These are phyloP conservation scores for Addax nasomaculatus DNA, from an alignment of 2,113 vertebrate genomes.

Conservation along the genomic window DNA sequence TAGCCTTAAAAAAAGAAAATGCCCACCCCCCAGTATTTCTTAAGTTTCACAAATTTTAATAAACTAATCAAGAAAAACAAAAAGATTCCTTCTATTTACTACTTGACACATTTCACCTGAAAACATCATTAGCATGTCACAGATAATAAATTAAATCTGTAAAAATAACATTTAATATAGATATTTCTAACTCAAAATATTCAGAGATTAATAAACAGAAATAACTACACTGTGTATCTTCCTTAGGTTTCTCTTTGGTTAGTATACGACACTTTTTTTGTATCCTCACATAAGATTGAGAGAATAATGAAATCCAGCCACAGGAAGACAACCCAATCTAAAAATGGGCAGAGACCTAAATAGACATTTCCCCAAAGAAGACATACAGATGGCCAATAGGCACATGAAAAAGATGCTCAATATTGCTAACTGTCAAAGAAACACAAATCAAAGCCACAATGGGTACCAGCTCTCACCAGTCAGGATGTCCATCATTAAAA, in stretches of 20 bases:
- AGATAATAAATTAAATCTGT: background rate
- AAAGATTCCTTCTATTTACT: background rate
- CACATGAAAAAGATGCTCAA: background rate
- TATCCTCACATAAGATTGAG: background rate
- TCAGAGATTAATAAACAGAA: constrained; percentile 7
- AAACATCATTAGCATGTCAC: background rate
- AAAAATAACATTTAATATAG: background rate
- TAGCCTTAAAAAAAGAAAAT: constrained; percentile 84
- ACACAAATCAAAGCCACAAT: background rate
- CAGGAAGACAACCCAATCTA: background rate
- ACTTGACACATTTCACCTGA: background rate
- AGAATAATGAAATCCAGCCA: background rate
- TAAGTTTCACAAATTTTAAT: constrained; percentile 18
- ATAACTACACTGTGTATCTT: background rate
- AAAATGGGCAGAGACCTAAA: background rate
- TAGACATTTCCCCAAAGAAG: background rate
- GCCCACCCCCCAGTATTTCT: background rate
- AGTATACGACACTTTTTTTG: background rate
- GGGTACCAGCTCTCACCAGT: background rate
- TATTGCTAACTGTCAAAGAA: background rate
- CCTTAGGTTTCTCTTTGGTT: background rate
- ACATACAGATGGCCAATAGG: background rate
- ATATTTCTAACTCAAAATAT: constrained; percentile 13
- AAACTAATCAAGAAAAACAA: constrained; percentile 1
- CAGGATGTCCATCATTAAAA: background rate